Conservation (phyloP, 2,113 vertebrate species). For the Pica pica region DNA sequence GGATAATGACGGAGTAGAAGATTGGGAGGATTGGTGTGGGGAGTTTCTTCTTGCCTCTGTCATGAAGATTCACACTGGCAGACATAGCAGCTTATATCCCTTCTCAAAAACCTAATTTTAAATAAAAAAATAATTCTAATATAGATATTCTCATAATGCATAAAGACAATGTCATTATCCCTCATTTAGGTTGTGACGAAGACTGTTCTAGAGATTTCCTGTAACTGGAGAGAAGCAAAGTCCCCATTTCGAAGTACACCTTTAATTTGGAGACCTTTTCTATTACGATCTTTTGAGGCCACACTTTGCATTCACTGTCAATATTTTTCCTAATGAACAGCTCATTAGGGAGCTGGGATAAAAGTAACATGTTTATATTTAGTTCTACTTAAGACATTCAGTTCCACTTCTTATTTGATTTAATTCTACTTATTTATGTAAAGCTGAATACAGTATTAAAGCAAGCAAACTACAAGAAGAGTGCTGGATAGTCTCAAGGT, state of each 20-base stretch:
- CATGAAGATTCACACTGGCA: not conserved
- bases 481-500: not conserved
- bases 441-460: not conserved
- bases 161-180: not conserved
- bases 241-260: not conserved
- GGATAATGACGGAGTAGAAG: accelerated
- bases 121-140: not conserved
- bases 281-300: not conserved
- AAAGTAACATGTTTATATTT: not conserved
- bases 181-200: not conserved
- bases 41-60: not conserved
- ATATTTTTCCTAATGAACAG: not conserved
- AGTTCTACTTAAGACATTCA: not conserved
- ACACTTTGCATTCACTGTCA: not conserved
- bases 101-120: not conserved
- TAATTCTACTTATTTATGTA: not conserved
- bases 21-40: not conserved
- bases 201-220: not conserved
- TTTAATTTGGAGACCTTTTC: not conserved
- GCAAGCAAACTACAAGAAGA: not conserved
- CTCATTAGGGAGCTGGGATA: not conserved
- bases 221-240: not conserved
- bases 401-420: not conserved
- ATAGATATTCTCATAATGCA: not conserved
- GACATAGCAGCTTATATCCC: not conserved